Conservation (phyloP, 2,888 invertebrate species). For the Aleiodes leptofemur region DNA sequence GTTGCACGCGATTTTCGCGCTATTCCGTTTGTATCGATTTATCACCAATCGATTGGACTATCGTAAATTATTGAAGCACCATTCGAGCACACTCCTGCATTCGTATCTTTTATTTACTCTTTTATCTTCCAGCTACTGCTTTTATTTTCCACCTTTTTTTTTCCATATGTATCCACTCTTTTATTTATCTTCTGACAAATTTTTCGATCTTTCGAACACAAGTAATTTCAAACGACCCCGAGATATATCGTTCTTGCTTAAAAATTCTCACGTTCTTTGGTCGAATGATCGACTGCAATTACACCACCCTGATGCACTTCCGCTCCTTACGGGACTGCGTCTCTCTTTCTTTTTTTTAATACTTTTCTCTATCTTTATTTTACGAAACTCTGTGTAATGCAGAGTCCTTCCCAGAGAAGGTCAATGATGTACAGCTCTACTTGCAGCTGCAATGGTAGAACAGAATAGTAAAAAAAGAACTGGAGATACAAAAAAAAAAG, state of each 20-base stretch:
- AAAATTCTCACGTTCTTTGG: constrained; percentile 49
- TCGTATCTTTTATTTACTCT: neutral
- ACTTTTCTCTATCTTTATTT: neutral
- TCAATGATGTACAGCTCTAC: too few species aligned
- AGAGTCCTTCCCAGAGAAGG: too few species aligned
- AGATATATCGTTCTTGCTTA: constrained; percentile 7
- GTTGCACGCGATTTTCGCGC: constrained; percentile 37
- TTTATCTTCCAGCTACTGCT: neutral
- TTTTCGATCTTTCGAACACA: neutral
- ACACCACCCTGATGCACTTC: constrained; percentile 52
- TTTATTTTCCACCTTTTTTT: neutral
- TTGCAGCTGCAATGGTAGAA: neutral
- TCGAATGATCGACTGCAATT: constrained; percentile 47
- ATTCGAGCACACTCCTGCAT: neutral
- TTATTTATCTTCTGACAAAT: neutral
- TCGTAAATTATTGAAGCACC: constrained; percentile 30
- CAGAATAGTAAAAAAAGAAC: constrained; percentile 5
- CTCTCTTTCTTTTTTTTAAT: neutral
- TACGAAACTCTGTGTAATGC: too few species aligned
- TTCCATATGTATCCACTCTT: neutral
- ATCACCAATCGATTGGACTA: constrained; percentile 34
- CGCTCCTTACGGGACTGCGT: constrained; percentile 13
- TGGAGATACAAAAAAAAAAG: neutral
- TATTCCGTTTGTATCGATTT: constrained; percentile 34
- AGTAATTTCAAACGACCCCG: constrained; percentile 5